A percentile compares a stretch with the other conserved stretches of the same genome.
Evolutionary conservation across 2,797 vertebrate genomes (phyloP).

Genomic region (Babyrousa celebensis): DNA sequence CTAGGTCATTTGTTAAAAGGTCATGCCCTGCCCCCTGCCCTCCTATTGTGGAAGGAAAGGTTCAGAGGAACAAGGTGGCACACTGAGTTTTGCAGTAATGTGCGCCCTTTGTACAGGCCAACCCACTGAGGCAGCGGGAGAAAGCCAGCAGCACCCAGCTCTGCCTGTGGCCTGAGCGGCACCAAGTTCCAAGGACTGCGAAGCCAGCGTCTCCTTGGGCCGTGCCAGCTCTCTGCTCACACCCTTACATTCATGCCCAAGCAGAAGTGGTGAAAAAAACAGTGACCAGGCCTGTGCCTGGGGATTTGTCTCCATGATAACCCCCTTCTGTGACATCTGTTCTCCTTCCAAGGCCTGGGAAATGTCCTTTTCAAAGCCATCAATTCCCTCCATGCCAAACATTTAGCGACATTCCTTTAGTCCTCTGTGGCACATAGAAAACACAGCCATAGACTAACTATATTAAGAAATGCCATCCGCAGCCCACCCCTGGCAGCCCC

Average conservation of each 20-base stretch:
- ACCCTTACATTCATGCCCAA: not conserved
- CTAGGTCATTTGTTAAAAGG: too few species aligned
- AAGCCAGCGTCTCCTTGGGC: not conserved
- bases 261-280: not conserved
- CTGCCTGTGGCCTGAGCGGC: not conserved
- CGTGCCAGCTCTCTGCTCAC: not conserved
- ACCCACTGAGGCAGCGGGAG: not conserved
- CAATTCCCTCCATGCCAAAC: slow-evolving; percentile 51
- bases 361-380: slow-evolving; percentile 61
- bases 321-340: not conserved
- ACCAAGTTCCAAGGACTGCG: not conserved
- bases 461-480: slow-evolving; percentile 86
- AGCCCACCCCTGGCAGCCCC: slow-evolving; percentile 60
- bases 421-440: slow-evolving; percentile 82
- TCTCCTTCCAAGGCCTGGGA: slow-evolving; percentile 75
- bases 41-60: not conserved
- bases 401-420: slow-evolving; percentile 77
- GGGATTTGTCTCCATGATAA: not conserved
- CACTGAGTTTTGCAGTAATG: not conserved
- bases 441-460: slow-evolving; percentile 77
- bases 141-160: not conserved
- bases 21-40: too few species aligned
- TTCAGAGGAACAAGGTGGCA: too few species aligned
- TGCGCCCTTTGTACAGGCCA: slow-evolving; percentile 39
- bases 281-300: not conserved